phyloP scores from a whole-genome alignment of 1,140 invertebrate species.

The Babylonia areolata region DNA sequence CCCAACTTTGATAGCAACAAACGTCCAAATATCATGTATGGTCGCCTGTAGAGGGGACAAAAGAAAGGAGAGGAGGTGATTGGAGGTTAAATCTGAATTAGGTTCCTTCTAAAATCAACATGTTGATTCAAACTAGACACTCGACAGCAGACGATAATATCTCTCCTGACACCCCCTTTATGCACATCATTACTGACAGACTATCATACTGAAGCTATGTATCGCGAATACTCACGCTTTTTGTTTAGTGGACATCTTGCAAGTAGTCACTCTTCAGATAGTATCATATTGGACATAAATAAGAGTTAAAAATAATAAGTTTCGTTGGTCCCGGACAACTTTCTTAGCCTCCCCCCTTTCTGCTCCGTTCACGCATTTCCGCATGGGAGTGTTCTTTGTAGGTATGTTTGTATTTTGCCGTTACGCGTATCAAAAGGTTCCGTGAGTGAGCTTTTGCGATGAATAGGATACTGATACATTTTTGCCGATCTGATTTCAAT shows the following conservation, averaged over 20 bases:
- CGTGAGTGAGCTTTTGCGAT: too few relatives aligned
- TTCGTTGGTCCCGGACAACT: background rate
- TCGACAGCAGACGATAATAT: background rate
- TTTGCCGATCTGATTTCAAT: too few relatives aligned
- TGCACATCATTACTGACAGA: background rate
- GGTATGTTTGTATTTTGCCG: background rate
- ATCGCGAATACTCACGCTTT: slow-evolving; percentile 19
- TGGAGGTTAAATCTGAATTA: too few relatives aligned
- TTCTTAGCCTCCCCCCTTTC: slow-evolving; percentile 4
- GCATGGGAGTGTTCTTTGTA: background rate
- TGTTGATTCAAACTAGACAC: too few relatives aligned
- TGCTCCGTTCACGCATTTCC: background rate
- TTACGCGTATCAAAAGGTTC: too few relatives aligned
- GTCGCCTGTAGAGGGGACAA: too few relatives aligned
- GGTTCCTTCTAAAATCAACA: too few relatives aligned
- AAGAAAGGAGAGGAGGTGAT: too few relatives aligned
- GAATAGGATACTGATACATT: too few relatives aligned
- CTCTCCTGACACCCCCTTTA: background rate
- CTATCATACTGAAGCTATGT: background rate
- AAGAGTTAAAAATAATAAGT: background rate
- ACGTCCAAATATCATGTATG: too few relatives aligned
- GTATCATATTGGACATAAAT: background rate
- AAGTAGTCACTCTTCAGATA: background rate
- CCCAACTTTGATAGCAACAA: too few relatives aligned
- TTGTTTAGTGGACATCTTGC: slow-evolving; percentile 29